Evolutionary conservation across 2,113 vertebrate genomes (phyloP).

Genomic region (Oncorhynchus kisutch): DNA sequence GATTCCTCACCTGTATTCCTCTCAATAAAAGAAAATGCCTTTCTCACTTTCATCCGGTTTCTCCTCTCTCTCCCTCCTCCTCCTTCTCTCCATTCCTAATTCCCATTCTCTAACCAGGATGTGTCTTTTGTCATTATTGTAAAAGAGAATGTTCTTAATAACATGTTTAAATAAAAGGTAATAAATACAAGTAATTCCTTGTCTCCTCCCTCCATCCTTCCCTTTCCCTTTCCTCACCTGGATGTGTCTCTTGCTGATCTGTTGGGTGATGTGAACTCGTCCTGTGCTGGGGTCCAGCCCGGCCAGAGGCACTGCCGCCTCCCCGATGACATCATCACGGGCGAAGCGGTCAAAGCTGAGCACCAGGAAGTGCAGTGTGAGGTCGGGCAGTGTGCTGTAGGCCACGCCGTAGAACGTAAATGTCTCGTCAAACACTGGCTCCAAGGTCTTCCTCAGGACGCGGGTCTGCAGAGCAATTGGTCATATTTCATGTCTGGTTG

Average conservation of each 20-base stretch:
- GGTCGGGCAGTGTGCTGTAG: constrained; percentile 80
- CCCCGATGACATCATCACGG: constrained; percentile 83
- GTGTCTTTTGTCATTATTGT: too few relatives aligned
- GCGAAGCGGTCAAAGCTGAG: constrained; percentile 89
- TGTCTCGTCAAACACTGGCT: constrained; percentile 84
- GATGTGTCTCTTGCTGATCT: constrained; percentile 85
- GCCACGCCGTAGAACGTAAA: constrained; percentile 87
- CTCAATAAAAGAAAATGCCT: too few relatives aligned
- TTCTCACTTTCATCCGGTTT: too few relatives aligned
- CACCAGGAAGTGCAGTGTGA: constrained; percentile 86
- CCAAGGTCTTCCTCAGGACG: constrained; percentile 81
- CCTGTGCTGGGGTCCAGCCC: constrained; percentile 85
- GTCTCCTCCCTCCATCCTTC: too few relatives aligned
- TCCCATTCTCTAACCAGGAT: too few relatives aligned
- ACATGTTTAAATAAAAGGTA: too few relatives aligned
- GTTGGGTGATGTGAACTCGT: constrained; percentile 79
- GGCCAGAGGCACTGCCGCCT: constrained; percentile 80
- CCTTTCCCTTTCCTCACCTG: constrained; percentile 44
- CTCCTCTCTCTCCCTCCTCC: too few relatives aligned
- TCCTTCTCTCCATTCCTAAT: too few relatives aligned
- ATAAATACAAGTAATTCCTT: too few relatives aligned
- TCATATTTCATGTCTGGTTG: neutral
- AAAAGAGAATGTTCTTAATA: too few relatives aligned
- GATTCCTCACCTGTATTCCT: too few relatives aligned
- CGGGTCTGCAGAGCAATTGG: constrained; percentile 70